Evolutionary conservation across 2,888 invertebrate species (phyloP).

Genomic region (Gerosis bhagava): DNA sequence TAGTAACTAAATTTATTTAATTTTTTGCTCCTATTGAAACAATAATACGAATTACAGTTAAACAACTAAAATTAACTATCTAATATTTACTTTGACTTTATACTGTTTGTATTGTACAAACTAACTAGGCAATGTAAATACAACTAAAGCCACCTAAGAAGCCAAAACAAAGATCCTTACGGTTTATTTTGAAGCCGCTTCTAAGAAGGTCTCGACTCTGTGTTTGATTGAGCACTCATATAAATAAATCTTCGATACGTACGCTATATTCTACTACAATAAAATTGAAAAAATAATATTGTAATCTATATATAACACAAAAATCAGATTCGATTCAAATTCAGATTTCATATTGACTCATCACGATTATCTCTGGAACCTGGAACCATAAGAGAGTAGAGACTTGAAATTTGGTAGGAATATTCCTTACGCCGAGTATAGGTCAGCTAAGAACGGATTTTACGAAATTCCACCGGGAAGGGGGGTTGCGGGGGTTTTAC

Average conservation of each 20-base stretch:
- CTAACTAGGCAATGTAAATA: slow-evolving; percentile 49
- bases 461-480: too few relatives aligned
- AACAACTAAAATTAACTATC: slow-evolving; percentile 35
- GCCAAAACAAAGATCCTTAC: slow-evolving; percentile 63
- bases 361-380: too few relatives aligned
- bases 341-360: too few relatives aligned
- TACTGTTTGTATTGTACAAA: slow-evolving; percentile 45
- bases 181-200: slow-evolving; percentile 60
- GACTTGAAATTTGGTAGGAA: too few relatives aligned
- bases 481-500: too few relatives aligned
- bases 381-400: too few relatives aligned
- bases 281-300: too few relatives aligned
- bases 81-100: slow-evolving; percentile 44
- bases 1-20: too few relatives aligned
- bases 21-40: too few relatives aligned
- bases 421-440: too few relatives aligned
- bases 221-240: slow-evolving; percentile 68
- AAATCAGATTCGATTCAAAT: too few relatives aligned
- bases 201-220: slow-evolving; percentile 55
- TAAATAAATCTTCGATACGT: slow-evolving; percentile 51
- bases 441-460: too few relatives aligned
- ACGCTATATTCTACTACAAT: slow-evolving; percentile 5
- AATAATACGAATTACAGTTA: background rate
- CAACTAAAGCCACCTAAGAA: slow-evolving; percentile 62
- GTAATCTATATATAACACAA: background rate